phyloP scores from a whole-genome alignment of 2,113 vertebrate genomes.

The Ailuropoda melanoleuca region DNA sequence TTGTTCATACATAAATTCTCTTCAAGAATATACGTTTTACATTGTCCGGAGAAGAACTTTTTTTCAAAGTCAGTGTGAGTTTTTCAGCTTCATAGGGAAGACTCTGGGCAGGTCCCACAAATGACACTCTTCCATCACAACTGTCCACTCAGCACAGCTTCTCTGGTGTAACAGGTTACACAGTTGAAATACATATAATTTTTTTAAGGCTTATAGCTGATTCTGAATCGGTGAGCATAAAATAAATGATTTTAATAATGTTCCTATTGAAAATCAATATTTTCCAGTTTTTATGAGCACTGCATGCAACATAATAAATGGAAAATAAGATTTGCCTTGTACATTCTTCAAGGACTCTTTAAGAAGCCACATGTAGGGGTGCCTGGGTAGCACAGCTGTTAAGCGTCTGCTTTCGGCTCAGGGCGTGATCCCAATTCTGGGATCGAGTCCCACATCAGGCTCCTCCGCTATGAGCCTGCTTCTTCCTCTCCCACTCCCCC shows the following conservation, averaged over 20 bases:
- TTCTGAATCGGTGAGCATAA: constrained; percentile 66
- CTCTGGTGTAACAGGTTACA: not conserved
- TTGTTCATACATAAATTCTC: not conserved
- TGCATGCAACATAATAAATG: constrained; percentile 57
- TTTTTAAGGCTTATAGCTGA: constrained; percentile 53
- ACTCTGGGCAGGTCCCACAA: constrained; percentile 10
- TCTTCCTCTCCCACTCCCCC: no score
- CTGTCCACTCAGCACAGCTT: constrained; percentile 24
- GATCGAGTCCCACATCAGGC: no score
- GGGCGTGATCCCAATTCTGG: no score
- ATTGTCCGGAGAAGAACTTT: not conserved
- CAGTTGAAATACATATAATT: constrained; percentile 58
- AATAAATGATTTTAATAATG: constrained; percentile 78
- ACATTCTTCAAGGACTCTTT: constrained; percentile 74
- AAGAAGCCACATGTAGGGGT: constrained; percentile 46
- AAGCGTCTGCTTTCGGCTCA: no score
- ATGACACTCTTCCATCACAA: not conserved
- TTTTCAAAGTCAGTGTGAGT: not conserved
- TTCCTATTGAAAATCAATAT: constrained; percentile 75
- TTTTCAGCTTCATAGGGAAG: constrained; percentile 58
- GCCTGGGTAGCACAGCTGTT: no score
- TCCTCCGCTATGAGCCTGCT: no score
- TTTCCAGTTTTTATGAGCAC: constrained; percentile 69
- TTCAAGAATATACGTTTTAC: not conserved
- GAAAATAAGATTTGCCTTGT: constrained; percentile 74